Evolutionary conservation across 2,113 vertebrate species (phyloP), one percentile per base, ranked within the genome.

Genomic region (Nothobranchius furzeri): DNA sequence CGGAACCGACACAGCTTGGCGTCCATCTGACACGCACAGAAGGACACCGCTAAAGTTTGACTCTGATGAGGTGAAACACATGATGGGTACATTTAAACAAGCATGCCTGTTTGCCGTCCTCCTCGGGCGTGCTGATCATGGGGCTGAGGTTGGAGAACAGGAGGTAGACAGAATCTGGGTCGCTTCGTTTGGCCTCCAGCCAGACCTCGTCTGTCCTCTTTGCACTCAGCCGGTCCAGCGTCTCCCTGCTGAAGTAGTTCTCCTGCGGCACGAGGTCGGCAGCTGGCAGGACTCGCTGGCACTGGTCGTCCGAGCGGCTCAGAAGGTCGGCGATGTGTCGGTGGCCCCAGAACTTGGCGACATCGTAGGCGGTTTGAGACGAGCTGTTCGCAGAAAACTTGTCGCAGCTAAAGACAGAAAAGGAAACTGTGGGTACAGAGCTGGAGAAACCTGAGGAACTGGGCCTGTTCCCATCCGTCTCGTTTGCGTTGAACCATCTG

Each of bases 261-360:
- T 94, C 94, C 75, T 77, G 81, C 53, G 86, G 92, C 51, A 73
- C 73, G 8, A 73, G 25, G 25, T 71, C 73, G 0, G 63, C 20
- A 51, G 48, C 81, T 47, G 79, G 86, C 68, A 93, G 81, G 73
- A 92, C 76, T 17, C 47, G 74, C 73, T 60, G 89, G 15, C 65
- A 81, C 13, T 75, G 61, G 25, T 64, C 72, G 61, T 85, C 92
- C 3, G 81, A 72, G 54, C 83, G 82, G 42, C 86, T 57, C 71
- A 98, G 73, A 72, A 97, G 90, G 82, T 88, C 71, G 76, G 87
- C 88, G 79, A 98, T 89, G 76, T 96, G 94, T 50, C 91, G 90
- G 89, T 97, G 95, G 5, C 96, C 98, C 97, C 97, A 98, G 91
- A 98, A 98, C 79, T 86, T 91, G 78, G 96, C 95, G 55, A 98